phyloP scores from a whole-genome alignment of 2,113 vertebrate species.

The Daboia siamensis region DNA sequence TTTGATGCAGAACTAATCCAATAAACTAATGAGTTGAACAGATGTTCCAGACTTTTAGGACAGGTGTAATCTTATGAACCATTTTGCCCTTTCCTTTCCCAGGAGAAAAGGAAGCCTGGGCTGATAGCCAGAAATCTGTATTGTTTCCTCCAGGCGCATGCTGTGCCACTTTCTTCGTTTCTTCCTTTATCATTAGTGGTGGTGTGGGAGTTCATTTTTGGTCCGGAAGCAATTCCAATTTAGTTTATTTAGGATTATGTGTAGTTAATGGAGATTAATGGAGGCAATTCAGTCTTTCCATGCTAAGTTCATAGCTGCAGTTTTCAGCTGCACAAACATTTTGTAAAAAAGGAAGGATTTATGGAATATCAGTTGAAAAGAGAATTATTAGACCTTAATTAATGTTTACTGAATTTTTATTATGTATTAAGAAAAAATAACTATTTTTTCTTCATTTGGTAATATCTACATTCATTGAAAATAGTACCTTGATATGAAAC shows the following conservation, averaged over 20 bases:
- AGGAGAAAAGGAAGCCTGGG: slow-evolving; percentile 36
- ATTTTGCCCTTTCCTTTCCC: slow-evolving; percentile 11
- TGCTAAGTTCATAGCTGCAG: not conserved
- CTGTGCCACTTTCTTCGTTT: slow-evolving; percentile 23
- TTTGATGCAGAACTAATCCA: slow-evolving; percentile 52
- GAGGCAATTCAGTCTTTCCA: not conserved
- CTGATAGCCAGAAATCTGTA: slow-evolving; percentile 37
- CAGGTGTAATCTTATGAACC: slow-evolving; percentile 51
- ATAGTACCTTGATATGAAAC: not conserved
- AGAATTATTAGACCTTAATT: not conserved
- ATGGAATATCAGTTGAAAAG: not conserved
- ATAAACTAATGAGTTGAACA: slow-evolving; percentile 38
- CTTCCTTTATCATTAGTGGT: slow-evolving; percentile 28
- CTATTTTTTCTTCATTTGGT: not conserved
- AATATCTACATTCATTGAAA: not conserved
- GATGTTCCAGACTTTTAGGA: slow-evolving; percentile 48
- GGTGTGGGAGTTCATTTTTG: not conserved
- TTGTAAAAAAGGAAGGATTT: not conserved
- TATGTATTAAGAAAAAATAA: not conserved
- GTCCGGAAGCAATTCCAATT: slow-evolving; percentile 3
- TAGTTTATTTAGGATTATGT: slow-evolving; percentile 14
- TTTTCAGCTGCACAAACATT: slow-evolving; percentile 6
- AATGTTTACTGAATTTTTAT: not conserved
- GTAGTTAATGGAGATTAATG: not conserved
- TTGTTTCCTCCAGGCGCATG: slow-evolving; percentile 21